Evolutionary conservation across 2,888 invertebrate species (phyloP), one percentile per base, ranked within the genome.

Genomic region (Drosophila ezoana): DNA sequence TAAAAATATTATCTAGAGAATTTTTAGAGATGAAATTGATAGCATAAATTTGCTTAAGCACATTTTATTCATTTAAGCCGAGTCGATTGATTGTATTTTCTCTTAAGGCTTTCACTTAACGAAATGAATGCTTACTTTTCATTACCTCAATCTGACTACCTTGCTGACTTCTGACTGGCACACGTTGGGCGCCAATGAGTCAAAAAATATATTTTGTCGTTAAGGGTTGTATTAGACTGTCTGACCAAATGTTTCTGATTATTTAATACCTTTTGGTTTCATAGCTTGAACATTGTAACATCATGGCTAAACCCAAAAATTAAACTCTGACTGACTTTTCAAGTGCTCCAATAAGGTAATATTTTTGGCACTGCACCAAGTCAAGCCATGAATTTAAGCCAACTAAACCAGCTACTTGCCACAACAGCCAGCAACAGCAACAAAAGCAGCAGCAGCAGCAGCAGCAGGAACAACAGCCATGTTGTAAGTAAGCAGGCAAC

Each of bases 401-500:
- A 57, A 53, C 52, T 71, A 35, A 61, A 47, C 52, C 54, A 51
- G 28, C 37, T 52, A 37, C 40, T 40, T 28, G 35, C 48, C 44
- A 51, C 45, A 59, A 48, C 53, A 53, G 11, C 11, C 14, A 16
- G 41, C 62, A 57, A 28, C 33, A 3, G 20, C 23, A 11, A 23
- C 1, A 20, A n/a, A n/a, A n/a, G 23, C 14, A 16, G 41, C 62
- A 57, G 18, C 33, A 3, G 20, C 18, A 18, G 40, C 4, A 13
- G n/a, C 10, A 16, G 40, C 13, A 13, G n/a, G 11, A 37, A 38
- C 13, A 66, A 35, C 37, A 41, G 8, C 18, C 54, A 40, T 20
- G 6, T 63, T 52, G 28, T 38, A 56, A 38, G 41, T 38, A 56
- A 41, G 57, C 60, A 56, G 49, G 69, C 71, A 79, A 72, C 63